Base-by-base conservation (phyloP, 2,888 invertebrate genomes). In the Drosophila macrothrix region DNA sequence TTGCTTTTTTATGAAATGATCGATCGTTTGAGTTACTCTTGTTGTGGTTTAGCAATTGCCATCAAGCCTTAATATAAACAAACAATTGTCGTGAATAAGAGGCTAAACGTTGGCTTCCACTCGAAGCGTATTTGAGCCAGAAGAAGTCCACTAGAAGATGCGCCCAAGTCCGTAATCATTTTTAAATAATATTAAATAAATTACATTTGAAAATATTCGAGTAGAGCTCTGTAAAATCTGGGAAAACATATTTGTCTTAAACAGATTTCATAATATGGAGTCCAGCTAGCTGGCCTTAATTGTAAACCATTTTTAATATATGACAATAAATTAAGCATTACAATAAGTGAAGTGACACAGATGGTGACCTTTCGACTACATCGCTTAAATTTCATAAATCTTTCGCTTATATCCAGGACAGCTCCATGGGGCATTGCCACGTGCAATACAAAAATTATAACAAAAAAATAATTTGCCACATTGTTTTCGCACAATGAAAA, bases 401-500 rank as follows among this genome's bases (percentile, higher is more conserved):
- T 35, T 35, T 35, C 35, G 35, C 35, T 35, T 35, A 35, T 14
- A 25, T 22, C 22, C 16, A 46, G 14, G 50, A 22, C 49, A 14
- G 28, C 28, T n/a, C 41, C 35, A 25, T 41, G 33, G n/a, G 25
- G n/a, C 46, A 22, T 14, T 46, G 43, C 43, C 4, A 46, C 22
- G 7, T 22, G 14, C 28, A 28, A 29, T 10, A 22, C 29, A 16
- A 16, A 31, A 22, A 22, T 33, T 16, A 16, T 43, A 41, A 0
- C 49, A 19, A 41, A 22, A 43, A 10, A 35, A 31, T 37, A n/a
- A 46, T 67, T 31, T 19, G 2, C 37, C 31, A 63, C 43, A 43
- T 39, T 50, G 43, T 66, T 67, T 67, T 52, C 19, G 67, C 19
- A 53, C 22, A 67, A 35, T 53, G 35, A 35, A 53, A 16, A 9